Percentiles rank a stretch among this genome's conserved stretches.
phyloP scores from a whole-genome alignment of 2,888 invertebrate genomes.

The Drosophila fulvimacula region DNA sequence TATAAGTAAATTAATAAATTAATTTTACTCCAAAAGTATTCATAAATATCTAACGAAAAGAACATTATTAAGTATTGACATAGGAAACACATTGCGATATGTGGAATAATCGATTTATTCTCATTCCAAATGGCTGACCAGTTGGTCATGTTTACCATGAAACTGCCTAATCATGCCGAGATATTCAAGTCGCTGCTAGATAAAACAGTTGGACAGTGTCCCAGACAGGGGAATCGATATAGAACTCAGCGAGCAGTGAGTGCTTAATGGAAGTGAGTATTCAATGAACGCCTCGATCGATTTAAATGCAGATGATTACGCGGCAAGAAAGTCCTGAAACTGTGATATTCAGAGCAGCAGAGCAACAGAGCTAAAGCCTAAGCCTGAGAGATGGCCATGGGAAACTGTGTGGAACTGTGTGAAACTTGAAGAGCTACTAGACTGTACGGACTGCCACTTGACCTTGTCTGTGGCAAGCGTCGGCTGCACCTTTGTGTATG shows the following conservation, averaged over 20 bases:
- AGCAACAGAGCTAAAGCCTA: conserved; percentile 3
- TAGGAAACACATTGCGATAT: not conserved
- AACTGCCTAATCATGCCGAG: conserved; percentile 66
- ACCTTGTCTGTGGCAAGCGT: conserved; percentile 64
- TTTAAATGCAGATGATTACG: conserved; percentile 64
- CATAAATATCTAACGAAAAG: not conserved
- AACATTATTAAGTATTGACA: not conserved
- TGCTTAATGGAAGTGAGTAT: conserved; percentile 66
- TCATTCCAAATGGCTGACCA: conserved; percentile 26
- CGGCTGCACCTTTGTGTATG: conserved; percentile 46
- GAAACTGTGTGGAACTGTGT: conserved; percentile 33
- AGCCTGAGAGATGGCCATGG: conserved; percentile 35
- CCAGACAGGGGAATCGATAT: conserved; percentile 45
- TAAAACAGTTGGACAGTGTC: conserved; percentile 68
- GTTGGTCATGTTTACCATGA: conserved; percentile 10
- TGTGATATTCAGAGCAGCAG: conserved; percentile 21
- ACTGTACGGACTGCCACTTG: conserved; percentile 59
- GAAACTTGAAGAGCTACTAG: conserved; percentile 22
- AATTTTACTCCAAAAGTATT: not conserved
- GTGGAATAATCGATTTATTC: conserved; percentile 10
- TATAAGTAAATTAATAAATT: not conserved
- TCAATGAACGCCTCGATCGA: conserved; percentile 61
- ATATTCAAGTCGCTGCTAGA: conserved; percentile 38
- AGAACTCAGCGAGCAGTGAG: conserved; percentile 22
- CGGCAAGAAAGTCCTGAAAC: conserved; percentile 41